These are phyloP conservation scores for Prorops nasuta DNA, from an alignment of 1,140 invertebrate genomes.

Conservation along the genomic window DNA sequence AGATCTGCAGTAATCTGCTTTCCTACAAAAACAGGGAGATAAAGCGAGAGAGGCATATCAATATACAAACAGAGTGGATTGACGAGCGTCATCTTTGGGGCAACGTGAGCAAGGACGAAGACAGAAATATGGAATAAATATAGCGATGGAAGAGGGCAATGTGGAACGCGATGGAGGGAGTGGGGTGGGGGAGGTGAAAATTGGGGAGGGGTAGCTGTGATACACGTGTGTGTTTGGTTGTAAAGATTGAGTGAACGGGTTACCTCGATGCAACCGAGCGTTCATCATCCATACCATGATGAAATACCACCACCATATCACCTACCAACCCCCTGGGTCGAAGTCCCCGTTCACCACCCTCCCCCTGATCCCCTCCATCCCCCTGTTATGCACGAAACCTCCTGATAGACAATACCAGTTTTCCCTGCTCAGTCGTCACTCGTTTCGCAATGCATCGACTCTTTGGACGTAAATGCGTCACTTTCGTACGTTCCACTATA, in stretches of 20 bases:
- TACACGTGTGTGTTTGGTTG: too few relatives aligned
- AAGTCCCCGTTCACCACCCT: background rate
- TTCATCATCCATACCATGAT: too few relatives aligned
- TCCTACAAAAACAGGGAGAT: too few relatives aligned
- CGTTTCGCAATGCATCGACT: constrained; percentile 40
- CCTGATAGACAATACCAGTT: background rate
- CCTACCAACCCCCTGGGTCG: too few relatives aligned
- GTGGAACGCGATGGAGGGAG: background rate
- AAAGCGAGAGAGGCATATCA: background rate
- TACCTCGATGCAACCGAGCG: background rate
- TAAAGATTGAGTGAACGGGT: too few relatives aligned
- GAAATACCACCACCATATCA: too few relatives aligned
- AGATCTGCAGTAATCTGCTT: too few relatives aligned
- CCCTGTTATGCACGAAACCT: too few relatives aligned
- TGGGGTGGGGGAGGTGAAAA: constrained; percentile 2
- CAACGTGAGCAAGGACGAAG: constrained; percentile 5
- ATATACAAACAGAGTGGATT: background rate
- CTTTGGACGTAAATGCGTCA: constrained; percentile 43
- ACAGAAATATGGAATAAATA: constrained; percentile 15
- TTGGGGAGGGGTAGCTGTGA: too few relatives aligned
- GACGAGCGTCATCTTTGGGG: constrained; percentile 1
- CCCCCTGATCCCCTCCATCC: too few relatives aligned
- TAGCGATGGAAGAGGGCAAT: constrained; percentile 10
- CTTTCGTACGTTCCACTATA: constrained; percentile 36
- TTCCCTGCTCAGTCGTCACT: constrained; percentile 9